A percentile compares a stretch with the other conserved stretches of the same genome.
phyloP scores from a whole-genome alignment of 2,797 vertebrate species.

The Amblyopsis hoosieri region DNA sequence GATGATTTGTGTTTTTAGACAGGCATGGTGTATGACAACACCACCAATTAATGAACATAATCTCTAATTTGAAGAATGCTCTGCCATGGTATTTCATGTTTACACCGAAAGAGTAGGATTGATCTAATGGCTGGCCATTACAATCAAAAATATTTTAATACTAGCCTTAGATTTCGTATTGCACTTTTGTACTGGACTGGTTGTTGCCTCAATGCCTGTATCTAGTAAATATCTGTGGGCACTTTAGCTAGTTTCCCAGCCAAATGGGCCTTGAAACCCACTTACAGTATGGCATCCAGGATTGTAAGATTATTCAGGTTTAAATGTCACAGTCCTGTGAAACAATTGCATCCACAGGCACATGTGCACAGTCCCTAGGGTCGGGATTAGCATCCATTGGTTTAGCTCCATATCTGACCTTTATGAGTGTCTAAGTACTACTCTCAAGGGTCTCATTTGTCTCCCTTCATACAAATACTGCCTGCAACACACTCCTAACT shows the following conservation, averaged over 20 bases:
- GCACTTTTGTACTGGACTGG: slow-evolving; percentile 44
- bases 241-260: slow-evolving; percentile 33
- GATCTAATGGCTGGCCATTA: neutral
- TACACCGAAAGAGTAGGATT: too few relatives aligned
- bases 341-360: slow-evolving; percentile 67
- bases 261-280: slow-evolving; percentile 30
- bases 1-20: slow-evolving; percentile 7
- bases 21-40: slow-evolving; percentile 7
- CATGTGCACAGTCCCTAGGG: slow-evolving; percentile 66
- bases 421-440: slow-evolving; percentile 69
- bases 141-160: slow-evolving; percentile 4
- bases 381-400: slow-evolving; percentile 72
- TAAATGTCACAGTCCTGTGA: slow-evolving; percentile 76
- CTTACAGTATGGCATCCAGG: slow-evolving; percentile 44
- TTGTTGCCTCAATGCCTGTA: slow-evolving; percentile 51
- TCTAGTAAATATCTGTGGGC: slow-evolving; percentile 63
- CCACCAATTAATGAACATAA: slow-evolving; percentile 56
- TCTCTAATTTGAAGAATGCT: neutral
- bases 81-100: too few relatives aligned
- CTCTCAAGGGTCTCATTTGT: slow-evolving; percentile 74
- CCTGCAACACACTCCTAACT: slow-evolving; percentile 41
- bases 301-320: slow-evolving; percentile 55
- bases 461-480: slow-evolving; percentile 59
- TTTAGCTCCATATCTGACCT: slow-evolving; percentile 76
- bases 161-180: neutral